phyloP scores from a whole-genome alignment of 2,797 vertebrate species.

The Muscicapa striata region DNA sequence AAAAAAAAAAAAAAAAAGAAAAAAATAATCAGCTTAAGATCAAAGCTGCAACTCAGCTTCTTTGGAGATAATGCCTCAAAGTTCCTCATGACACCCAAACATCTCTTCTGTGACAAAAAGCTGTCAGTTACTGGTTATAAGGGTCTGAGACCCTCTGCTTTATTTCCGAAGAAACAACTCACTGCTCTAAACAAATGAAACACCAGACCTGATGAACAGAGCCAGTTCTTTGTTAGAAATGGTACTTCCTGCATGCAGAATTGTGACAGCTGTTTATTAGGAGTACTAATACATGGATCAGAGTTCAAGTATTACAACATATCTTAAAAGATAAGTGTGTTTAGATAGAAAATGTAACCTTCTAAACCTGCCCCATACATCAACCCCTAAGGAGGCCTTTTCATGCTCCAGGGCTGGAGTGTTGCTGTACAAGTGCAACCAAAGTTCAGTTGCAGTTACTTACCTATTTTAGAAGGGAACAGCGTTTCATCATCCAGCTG shows the following conservation, averaged over 20 bases:
- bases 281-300: not conserved
- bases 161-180: not conserved
- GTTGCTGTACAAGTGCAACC: not conserved
- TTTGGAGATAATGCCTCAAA: not conserved
- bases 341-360: not conserved
- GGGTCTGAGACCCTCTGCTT: not conserved
- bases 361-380: not conserved
- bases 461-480: slow-evolving; percentile 98
- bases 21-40: not conserved
- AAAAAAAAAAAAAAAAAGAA: not conserved
- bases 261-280: not conserved
- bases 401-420: fast-evolving
- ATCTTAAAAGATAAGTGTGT: not conserved
- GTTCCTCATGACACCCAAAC: not conserved
- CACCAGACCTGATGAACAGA: not conserved
- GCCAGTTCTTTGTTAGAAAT: not conserved
- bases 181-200: not conserved
- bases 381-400: not conserved
- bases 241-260: not conserved
- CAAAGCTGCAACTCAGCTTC: not conserved
- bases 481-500: slow-evolving; percentile 98
- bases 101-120: not conserved
- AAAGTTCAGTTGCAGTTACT: not conserved
- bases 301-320: not conserved
- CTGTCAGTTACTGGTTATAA: not conserved